These are phyloP conservation scores for Euproctis similis DNA, from an alignment of 2,888 invertebrate genomes.

Conservation along the genomic window DNA sequence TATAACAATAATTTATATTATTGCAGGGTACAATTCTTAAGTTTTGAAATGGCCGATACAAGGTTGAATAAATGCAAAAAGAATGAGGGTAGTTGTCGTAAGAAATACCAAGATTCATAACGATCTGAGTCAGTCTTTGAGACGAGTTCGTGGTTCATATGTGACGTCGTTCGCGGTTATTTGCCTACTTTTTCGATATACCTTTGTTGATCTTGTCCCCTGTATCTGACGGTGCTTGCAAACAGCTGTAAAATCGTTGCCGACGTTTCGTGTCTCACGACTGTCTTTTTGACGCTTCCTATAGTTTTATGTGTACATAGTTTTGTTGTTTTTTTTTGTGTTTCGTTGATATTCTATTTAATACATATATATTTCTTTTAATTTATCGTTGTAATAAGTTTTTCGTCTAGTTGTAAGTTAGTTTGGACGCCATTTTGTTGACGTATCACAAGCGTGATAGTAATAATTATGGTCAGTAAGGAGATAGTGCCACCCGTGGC, in stretches of 20 bases:
- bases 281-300: constrained; percentile 37
- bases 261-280: constrained; percentile 17
- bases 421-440: constrained; percentile 52
- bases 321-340: constrained; percentile 21
- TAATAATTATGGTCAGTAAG: constrained; percentile 44
- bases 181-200: too few species aligned
- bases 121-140: constrained; percentile 42
- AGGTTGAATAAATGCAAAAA: not conserved
- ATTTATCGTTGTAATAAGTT: constrained; percentile 24
- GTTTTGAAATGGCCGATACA: too few species aligned
- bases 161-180: constrained; percentile 23
- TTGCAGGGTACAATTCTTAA: too few species aligned
- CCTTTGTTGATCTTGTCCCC: too few species aligned
- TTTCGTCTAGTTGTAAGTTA: constrained; percentile 24
- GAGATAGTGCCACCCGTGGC: constrained; percentile 28
- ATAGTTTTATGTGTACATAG: constrained; percentile 24
- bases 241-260: constrained; percentile 7
- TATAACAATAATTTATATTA: too few species aligned
- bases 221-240: too few species aligned
- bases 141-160: constrained; percentile 42
- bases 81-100: constrained; percentile 35
- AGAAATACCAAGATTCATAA: constrained; percentile 5
- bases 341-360: constrained; percentile 21
- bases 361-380: constrained; percentile 21
- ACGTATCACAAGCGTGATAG: too few species aligned